Evolutionary conservation across 2,113 vertebrate species (phyloP).

Genomic region (Calyptomena viridis): DNA sequence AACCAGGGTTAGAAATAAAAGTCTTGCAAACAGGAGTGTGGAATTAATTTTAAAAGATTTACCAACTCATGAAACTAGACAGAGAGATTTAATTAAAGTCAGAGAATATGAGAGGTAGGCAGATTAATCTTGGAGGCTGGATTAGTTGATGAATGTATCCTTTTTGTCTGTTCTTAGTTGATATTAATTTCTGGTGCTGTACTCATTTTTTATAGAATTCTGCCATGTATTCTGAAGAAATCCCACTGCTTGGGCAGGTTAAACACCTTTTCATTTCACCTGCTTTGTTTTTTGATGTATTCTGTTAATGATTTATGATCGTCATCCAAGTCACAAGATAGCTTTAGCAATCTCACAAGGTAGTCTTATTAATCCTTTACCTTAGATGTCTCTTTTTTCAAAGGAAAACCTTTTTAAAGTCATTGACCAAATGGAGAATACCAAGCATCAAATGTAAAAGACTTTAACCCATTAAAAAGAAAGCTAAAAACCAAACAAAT

Average conservation of each 20-base stretch:
- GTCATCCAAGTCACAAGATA: background rate
- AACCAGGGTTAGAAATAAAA: background rate
- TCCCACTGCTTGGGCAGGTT: background rate
- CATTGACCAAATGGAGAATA: background rate
- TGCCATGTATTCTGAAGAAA: background rate
- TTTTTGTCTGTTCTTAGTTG: conserved; percentile 5
- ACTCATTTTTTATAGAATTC: background rate
- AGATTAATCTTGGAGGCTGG: conserved; percentile 18
- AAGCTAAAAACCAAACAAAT: background rate
- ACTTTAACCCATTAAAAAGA: fast-evolving
- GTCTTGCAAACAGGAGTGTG: background rate
- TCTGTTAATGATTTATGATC: background rate
- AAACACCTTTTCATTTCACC: background rate
- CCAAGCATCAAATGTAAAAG: background rate
- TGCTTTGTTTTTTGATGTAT: background rate
- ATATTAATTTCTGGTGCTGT: conserved; percentile 19
- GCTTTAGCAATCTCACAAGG: background rate
- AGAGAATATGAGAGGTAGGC: background rate
- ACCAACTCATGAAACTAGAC: conserved; percentile 12
- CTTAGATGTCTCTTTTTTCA: background rate
- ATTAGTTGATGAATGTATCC: conserved; percentile 12
- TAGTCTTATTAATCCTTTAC: background rate
- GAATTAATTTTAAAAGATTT: conserved; percentile 22
- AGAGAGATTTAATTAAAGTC: conserved; percentile 45
- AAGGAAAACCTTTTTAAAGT: background rate